A percentile compares a stretch with the other conserved stretches of the same genome.
These are phyloP conservation scores for Telmatherina bonti DNA, from an alignment of 2,797 vertebrate species.

Conservation along the genomic window DNA sequence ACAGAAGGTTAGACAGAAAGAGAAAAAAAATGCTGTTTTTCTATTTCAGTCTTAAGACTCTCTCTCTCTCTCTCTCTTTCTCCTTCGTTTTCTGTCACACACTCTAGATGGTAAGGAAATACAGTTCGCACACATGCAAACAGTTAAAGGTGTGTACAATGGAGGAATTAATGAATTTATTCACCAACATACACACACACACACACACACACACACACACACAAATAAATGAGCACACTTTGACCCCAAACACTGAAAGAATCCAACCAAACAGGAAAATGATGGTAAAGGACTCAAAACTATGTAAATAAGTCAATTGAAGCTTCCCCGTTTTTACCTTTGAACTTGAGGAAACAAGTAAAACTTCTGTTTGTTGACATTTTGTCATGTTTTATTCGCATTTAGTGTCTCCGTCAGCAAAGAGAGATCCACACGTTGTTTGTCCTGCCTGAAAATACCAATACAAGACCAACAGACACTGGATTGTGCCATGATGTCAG, in stretches of 20 bases:
- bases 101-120: conserved; percentile 21
- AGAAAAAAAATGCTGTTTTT: conserved; percentile 18
- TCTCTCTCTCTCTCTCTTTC: neutral
- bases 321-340: conserved; percentile 13
- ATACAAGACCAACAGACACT: conserved; percentile 42
- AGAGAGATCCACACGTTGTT: conserved; percentile 20
- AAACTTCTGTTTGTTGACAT: conserved; percentile 23
- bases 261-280: conserved; percentile 20
- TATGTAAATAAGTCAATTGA: conserved; percentile 32
- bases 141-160: conserved; percentile 34
- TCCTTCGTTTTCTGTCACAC: neutral
- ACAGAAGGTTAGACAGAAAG: conserved; percentile 38
- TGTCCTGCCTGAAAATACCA: conserved; percentile 35
- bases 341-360: conserved; percentile 11
- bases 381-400: conserved; percentile 22
- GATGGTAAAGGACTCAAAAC: neutral
- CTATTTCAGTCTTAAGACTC: conserved; percentile 21
- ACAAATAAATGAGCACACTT: neutral
- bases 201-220: too few species aligned
- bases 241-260: conserved; percentile 9
- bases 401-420: conserved; percentile 21
- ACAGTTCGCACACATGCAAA: neutral
- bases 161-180: conserved; percentile 35
- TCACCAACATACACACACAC: neutral
- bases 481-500: conserved; percentile 66